Evolutionary conservation across 2,113 vertebrate genomes (phyloP).

Genomic region (Datnioides undecimradiatus): DNA sequence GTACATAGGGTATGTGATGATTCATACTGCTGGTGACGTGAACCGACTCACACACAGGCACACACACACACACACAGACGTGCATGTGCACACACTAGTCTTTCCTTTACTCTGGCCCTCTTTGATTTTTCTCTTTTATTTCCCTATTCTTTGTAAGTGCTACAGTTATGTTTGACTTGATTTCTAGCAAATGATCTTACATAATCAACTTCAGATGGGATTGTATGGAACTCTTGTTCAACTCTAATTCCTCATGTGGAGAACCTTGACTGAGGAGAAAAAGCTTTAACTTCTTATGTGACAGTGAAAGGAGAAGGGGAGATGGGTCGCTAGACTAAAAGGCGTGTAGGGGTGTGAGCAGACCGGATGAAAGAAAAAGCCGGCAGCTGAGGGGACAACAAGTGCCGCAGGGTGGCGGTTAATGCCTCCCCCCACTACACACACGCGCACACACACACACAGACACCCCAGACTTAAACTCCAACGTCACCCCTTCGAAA

Average conservation of each 20-base stretch:
- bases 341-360: slow-evolving; percentile 56
- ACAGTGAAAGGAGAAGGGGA: slow-evolving; percentile 47
- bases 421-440: slow-evolving; percentile 57
- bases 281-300: slow-evolving; percentile 36
- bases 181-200: slow-evolving; percentile 44
- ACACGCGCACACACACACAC: slow-evolving; percentile 24
- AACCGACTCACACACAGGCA: slow-evolving; percentile 8
- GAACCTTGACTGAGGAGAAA: slow-evolving; percentile 46
- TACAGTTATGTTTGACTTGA: slow-evolving; percentile 41
- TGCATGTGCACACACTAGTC: slow-evolving; percentile 8
- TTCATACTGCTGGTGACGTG: slow-evolving; percentile 53
- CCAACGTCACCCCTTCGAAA: slow-evolving; percentile 66
- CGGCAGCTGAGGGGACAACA: slow-evolving; percentile 78
- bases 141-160: slow-evolving; percentile 14
- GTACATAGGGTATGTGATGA: slow-evolving; percentile 59
- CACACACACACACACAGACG: background rate
- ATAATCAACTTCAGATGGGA: slow-evolving; percentile 37
- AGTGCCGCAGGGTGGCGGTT: slow-evolving; percentile 79
- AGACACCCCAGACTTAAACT: slow-evolving; percentile 53
- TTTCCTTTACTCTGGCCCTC: background rate
- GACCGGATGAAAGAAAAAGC: slow-evolving; percentile 66
- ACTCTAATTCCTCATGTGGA: slow-evolving; percentile 26
- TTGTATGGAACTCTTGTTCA: slow-evolving; percentile 33
- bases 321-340: slow-evolving; percentile 55
- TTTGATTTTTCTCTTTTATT: slow-evolving; percentile 3